Base-by-base conservation (phyloP, 37 sponge, comb jelly and placozoan genomes). In the Chondrilla cf. caribensis region DNA sequence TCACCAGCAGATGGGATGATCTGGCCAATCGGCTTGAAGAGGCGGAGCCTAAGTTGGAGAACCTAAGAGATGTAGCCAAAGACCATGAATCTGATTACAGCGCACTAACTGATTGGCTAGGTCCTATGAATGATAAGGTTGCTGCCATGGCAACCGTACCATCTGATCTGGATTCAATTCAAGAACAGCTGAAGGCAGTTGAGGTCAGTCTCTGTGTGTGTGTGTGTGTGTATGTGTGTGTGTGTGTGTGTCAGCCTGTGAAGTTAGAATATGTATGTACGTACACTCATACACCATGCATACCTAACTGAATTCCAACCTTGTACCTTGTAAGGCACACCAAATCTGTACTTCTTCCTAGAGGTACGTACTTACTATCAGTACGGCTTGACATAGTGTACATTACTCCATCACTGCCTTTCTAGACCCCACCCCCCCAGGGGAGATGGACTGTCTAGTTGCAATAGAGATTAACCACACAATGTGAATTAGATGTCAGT, bases 81-180 rank as follows among this genome's bases (percentile, higher is more conserved):
- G 51, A 70, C 24, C 70, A 80, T 64, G 91, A 90, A 78, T 79
- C 60, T 15, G 81, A 79, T 26, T 42, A 65, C 44, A 58, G 64
- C 2, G 58, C 67, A 31, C 68, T 90, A 67, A 15, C 26, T 38
- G 72, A 79, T 0, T 90, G 91, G 92, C 58, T 91, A 4, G 75
- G 75, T 33, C 32, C 66, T 8, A 59, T 83, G 3, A 43, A 84
- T 55, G 55, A 77, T 19, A 78, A 29, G 7, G 43, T 82, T 38
- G 78, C 79, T 22, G 78, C 39, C 35, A 38, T 87, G 57, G 62
- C 79, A 32, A 47, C 84, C 2, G 55, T 81, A 38, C 91, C 91
- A 24, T 33, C 84, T 38, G 91, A 90, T 5, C 81, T 83, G 14
- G 77, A 86, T 17, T 58, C 78, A 0, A 81, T 90, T 31, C 85